Evolutionary conservation across 2,888 invertebrate species (phyloP).

Genomic region (Pristionchus mayeri): DNA sequence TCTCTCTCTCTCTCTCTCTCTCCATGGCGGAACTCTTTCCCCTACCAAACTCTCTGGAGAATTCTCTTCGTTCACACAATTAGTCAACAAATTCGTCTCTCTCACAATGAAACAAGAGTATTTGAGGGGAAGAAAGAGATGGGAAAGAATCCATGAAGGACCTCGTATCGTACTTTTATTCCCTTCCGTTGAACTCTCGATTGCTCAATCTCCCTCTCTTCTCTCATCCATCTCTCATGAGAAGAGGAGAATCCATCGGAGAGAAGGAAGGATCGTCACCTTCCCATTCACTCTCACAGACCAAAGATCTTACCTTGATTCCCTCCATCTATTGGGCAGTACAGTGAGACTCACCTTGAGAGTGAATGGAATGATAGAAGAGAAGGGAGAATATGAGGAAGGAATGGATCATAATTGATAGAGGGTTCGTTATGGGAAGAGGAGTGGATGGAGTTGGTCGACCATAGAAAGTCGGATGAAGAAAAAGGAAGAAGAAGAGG

Average conservation of each 20-base stretch:
- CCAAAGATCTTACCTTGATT: neutral
- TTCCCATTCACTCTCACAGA: neutral
- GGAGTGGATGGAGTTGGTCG: neutral
- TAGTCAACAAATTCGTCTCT: conserved; percentile 20
- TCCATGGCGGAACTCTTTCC: conserved; percentile 2
- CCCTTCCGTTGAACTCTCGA: neutral
- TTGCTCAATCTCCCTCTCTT: neutral
- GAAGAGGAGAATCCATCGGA: neutral
- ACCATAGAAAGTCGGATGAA: conserved; percentile 35
- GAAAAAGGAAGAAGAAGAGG: conserved; percentile 29
- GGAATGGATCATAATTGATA: neutral
- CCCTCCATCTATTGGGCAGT: neutral
- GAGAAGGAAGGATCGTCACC: neutral
- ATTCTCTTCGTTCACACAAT: conserved; percentile 30
- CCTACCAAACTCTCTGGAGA: neutral
- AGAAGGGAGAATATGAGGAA: neutral
- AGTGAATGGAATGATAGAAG: neutral
- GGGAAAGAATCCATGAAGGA: neutral
- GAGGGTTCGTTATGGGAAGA: neutral
- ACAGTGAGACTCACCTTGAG: conserved; percentile 7
- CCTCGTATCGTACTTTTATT: neutral
- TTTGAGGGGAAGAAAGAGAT: neutral
- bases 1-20: neutral
- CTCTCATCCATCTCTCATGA: conserved; percentile 40
- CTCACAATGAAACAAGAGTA: conserved; percentile 22